A percentile compares a stretch with the other conserved stretches of the same genome.
These are phyloP conservation scores for Aphodius granarius DNA, from an alignment of 2,888 invertebrate genomes.

Conservation along the genomic window DNA sequence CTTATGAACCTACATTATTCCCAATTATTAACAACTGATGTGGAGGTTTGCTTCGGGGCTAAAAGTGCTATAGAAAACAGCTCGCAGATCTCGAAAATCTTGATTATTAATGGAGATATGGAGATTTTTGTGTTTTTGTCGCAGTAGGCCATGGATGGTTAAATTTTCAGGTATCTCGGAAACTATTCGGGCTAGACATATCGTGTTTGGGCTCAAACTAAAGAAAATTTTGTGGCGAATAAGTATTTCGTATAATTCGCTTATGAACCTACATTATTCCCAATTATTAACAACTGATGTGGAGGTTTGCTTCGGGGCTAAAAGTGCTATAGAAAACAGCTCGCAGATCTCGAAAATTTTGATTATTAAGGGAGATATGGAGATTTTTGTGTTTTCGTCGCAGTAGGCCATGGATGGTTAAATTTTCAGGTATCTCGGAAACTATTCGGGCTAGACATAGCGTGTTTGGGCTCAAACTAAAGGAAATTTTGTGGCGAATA, in stretches of 20 bases:
- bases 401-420: neutral
- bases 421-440: neutral
- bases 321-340: neutral
- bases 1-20: too few species aligned
- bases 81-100: neutral
- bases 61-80: neutral
- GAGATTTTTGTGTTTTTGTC: neutral
- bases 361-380: neutral
- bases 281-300: neutral
- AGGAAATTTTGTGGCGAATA: neutral
- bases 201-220: neutral
- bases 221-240: neutral
- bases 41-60: too few species aligned
- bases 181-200: neutral
- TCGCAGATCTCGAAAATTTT: neutral
- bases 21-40: too few species aligned
- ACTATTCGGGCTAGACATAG: neutral
- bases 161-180: neutral
- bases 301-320: neutral
- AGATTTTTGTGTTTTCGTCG: neutral
- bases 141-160: neutral
- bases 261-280: neutral
- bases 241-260: neutral
- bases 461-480: neutral
- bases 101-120: neutral